Conservation (phyloP, 2,113 vertebrate genomes). For the Hippocampus guttulatus region DNA sequence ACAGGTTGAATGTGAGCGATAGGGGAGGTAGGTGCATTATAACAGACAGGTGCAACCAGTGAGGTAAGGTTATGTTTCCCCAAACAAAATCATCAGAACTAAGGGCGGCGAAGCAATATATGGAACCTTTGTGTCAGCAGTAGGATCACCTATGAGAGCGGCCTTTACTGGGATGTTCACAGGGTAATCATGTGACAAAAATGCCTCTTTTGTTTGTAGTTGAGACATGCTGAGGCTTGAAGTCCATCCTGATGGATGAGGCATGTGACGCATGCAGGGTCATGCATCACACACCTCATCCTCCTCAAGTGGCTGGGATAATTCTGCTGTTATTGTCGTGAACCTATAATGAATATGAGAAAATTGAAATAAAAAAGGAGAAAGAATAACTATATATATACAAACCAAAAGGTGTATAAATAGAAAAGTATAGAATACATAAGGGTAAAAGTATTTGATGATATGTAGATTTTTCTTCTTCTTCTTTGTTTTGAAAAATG, state of each 20-base stretch:
- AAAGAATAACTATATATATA: too few relatives aligned
- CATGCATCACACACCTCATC: slow-evolving; percentile 14
- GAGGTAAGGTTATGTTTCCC: slow-evolving; percentile 23
- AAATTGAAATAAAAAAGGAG: too few relatives aligned
- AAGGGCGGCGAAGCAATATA: background rate
- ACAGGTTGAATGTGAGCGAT: background rate
- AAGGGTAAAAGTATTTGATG: too few relatives aligned
- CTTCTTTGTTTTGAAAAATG: too few relatives aligned
- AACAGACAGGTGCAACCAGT: slow-evolving; percentile 49
- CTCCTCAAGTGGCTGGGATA: slow-evolving; percentile 20
- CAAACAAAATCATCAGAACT: slow-evolving; percentile 10
- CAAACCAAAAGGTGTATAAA: too few relatives aligned
- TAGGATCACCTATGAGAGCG: slow-evolving; percentile 2
- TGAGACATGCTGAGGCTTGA: slow-evolving; percentile 33
- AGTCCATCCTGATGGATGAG: background rate
- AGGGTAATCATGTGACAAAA: slow-evolving; percentile 22
- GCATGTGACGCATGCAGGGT: background rate
- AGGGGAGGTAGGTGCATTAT: slow-evolving; percentile 23
- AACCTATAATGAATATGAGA: too few relatives aligned
- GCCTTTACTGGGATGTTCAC: slow-evolving; percentile 15
- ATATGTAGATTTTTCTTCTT: too few relatives aligned
- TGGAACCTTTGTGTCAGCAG: background rate
- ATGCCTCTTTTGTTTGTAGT: slow-evolving; percentile 34
- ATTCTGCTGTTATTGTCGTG: background rate
- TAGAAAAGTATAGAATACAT: too few relatives aligned